These are phyloP conservation scores for Himalopsyche kuldschensis DNA, from an alignment of 2,888 invertebrate species.

Conservation along the genomic window DNA sequence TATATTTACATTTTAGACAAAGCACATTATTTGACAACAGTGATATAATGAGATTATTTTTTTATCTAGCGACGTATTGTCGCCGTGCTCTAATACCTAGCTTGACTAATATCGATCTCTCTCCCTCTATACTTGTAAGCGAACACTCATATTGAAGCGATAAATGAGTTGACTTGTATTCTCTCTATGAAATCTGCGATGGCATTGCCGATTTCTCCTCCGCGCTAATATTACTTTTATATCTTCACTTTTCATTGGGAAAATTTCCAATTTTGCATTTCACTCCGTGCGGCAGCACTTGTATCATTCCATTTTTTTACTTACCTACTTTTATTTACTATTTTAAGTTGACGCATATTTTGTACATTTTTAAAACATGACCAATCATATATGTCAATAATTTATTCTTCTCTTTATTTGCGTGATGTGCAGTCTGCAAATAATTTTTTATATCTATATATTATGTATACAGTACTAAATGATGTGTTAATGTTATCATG, in stretches of 20 bases:
- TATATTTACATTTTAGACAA: neutral
- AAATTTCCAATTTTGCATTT: no score
- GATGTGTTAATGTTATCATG: no score
- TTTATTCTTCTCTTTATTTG: no score
- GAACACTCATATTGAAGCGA: neutral
- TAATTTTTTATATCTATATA: no score
- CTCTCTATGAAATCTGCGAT: no score
- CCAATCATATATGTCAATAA: neutral
- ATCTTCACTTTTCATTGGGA: no score
- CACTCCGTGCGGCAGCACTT: neutral
- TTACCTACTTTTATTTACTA: neutral
- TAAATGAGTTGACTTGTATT: no score
- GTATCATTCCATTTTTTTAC: neutral
- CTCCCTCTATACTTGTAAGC: neutral
- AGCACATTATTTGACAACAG: neutral
- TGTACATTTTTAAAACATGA: neutral
- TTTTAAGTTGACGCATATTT: neutral
- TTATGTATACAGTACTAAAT: no score
- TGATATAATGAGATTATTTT: constrained; percentile 7
- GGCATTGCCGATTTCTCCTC: no score
- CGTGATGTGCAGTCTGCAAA: no score
- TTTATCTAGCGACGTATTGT: neutral
- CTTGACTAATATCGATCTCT: neutral
- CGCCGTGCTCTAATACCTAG: neutral
- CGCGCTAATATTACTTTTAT: no score